Base-by-base conservation (phyloP, 2,888 invertebrate genomes). In the Blastobasis lacticolella region DNA sequence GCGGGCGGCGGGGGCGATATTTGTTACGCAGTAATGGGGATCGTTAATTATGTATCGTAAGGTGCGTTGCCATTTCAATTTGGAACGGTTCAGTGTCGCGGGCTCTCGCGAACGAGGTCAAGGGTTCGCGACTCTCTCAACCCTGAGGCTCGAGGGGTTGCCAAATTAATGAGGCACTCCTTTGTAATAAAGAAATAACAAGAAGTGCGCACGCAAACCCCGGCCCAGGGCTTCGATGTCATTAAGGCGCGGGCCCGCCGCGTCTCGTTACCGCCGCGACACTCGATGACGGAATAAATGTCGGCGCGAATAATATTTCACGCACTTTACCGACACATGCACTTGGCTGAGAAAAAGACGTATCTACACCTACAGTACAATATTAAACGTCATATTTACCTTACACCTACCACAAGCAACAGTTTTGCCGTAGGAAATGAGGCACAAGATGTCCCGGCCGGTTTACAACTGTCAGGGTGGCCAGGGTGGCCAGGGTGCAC, bases 111-210 rank as follows among this genome's bases (percentile, higher is more conserved):
- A 82, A 82, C 78, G 80, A 81, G 87, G 88, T 87, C 88, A 87
- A 88, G 88, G 83, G 86, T 83, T 84, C 81, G 78, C 79, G 77
- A 79, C 80, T 78, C 37, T 23, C 77, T 79, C 83, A 82, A 82
- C 81, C 85, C 83, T 81, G 78, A 88, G 87, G 84, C 84, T 82
- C 81, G 78, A 87, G 88, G 85, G 87, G 84, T 74, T 85, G 79
- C 87, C 88, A 88, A 89, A 89, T 89, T 89, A 89, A 89, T 88
- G 89, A 89, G 89, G 81, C 80, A 87, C 87, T 88, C 85, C 86
- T 88, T 88, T 89, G 88, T 88, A 87, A 88, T 89, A 88, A 88
- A 88, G 87, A 88, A 86, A 88, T 87, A 88, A 88, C 88, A 88
- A 88, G 88, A 85, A 84, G 78, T 82, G 87, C 82, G 88, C 88